A percentile compares a stretch with the other conserved stretches of the same genome.
phyloP scores from a whole-genome alignment of 2,113 vertebrate species.

The Lipotes vexillifer region DNA sequence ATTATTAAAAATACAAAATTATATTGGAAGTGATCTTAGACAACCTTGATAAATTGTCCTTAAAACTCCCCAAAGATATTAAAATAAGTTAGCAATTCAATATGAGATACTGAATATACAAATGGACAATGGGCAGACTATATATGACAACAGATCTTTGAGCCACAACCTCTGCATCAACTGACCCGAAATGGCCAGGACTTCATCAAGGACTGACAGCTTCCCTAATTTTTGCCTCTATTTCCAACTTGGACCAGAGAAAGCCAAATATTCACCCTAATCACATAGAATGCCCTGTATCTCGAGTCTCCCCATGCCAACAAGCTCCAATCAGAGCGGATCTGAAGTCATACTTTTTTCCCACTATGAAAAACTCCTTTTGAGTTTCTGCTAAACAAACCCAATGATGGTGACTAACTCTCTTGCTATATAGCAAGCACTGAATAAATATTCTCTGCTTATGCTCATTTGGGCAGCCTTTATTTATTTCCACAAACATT shows the following conservation, averaged over 20 bases:
- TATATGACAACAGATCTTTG: not conserved
- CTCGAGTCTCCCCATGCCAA: not conserved
- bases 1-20: not conserved
- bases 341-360: not conserved
- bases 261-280: not conserved
- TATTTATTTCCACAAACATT: slow-evolving; percentile 18
- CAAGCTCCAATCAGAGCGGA: not conserved
- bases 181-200: not conserved
- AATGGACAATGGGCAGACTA: not conserved
- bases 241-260: not conserved
- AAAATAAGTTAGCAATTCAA: not conserved
- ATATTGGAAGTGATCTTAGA: not conserved
- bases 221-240: not conserved
- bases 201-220: not conserved
- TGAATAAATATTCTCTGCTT: not conserved
- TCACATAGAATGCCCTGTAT: not conserved
- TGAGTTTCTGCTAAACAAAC: not conserved
- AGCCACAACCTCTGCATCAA: not conserved
- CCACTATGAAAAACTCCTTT: not conserved
- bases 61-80: not conserved
- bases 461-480: not conserved
- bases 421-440: not conserved
- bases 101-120: not conserved
- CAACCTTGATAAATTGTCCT: not conserved
- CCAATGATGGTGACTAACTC: not conserved